These are phyloP conservation scores for Squalus acanthias DNA, from an alignment of 2,797 vertebrate genomes.

Conservation along the genomic window DNA sequence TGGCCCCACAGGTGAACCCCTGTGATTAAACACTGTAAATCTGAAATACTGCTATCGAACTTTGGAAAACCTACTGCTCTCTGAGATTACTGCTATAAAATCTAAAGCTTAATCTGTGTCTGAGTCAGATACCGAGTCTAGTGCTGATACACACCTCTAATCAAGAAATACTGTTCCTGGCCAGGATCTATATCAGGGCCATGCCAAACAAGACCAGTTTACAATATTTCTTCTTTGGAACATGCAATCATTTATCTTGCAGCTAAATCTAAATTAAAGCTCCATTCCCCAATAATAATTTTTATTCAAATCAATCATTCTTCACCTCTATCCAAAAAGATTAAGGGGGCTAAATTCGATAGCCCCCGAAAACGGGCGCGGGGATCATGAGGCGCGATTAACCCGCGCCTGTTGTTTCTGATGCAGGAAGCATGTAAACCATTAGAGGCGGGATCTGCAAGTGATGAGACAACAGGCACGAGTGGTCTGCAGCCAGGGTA, in stretches of 20 bases:
- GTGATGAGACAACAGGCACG: too few relatives aligned
- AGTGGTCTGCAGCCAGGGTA: too few relatives aligned
- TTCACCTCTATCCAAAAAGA: not conserved
- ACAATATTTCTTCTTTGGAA: conserved; percentile 1
- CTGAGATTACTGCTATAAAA: not conserved
- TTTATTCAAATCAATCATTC: not conserved
- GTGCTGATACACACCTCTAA: not conserved
- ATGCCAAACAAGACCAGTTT: not conserved
- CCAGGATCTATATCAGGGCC: not conserved
- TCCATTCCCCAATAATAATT: not conserved
- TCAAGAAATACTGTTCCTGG: not conserved
- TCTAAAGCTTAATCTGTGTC: not conserved
- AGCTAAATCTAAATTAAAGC: not conserved
- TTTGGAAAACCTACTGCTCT: not conserved
- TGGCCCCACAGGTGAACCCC: not conserved
- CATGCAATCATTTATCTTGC: not conserved
- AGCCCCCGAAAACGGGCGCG: not conserved
- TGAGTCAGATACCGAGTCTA: not conserved
- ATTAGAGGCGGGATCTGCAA: too few relatives aligned
- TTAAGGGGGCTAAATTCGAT: not conserved
- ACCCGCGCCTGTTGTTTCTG: not conserved
- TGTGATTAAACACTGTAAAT: not conserved
- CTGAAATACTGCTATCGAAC: not conserved
- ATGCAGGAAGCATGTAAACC: too few relatives aligned
- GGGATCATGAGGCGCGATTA: not conserved